Evolutionary conservation across 2,113 vertebrate species (phyloP), one percentile per base, ranked within the genome.

Genomic region (Grammomys dolichurus): DNA sequence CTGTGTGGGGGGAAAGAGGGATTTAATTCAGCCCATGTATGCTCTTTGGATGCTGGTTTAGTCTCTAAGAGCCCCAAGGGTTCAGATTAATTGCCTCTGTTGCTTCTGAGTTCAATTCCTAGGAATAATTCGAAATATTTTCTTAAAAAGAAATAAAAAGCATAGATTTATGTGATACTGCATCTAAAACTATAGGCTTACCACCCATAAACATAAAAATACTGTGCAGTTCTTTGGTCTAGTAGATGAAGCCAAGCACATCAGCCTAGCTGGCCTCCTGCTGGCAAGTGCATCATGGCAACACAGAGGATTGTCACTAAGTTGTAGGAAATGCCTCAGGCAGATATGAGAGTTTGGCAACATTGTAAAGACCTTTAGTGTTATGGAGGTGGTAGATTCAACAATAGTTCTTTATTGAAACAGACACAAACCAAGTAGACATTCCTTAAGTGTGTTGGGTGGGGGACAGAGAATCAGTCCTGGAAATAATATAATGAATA

Each of bases 151-250:
- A 85, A 82, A 90, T 56, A 17, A 77, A 11, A 56, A 60, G 33
- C 60, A 58, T 87, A 69, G 16, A 48, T 92, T 95, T 89, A 2
- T 80, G 20, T 19, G 80, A 88, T 46, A 14, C 26, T 94, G 36
- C 58, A 11, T 51, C 60, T 93, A 91, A 13, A 86, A 51, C 0
- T 76, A 31, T 46, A 72, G 36, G 17, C 31, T 81, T 88, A 43
- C 58, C 31, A 60, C 54, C 58, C 40, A 76, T 26, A 43, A 46
- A 89, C 51, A 10, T 76, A 86, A n/a, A 70, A 60, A 63, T 92
- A 58, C 40, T 48, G 24, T 63, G 36, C 88, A 51, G 69, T 94
- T 33, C 58, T 58, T 65, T 43, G 28, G 51, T 65, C 13, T 51
- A 65, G 46, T 58, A 58, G 31, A 58, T 36, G 14, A 75, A 51